These are phyloP conservation scores for Tenthredo livida DNA, from an alignment of 2,888 invertebrate genomes.

Conservation along the genomic window DNA sequence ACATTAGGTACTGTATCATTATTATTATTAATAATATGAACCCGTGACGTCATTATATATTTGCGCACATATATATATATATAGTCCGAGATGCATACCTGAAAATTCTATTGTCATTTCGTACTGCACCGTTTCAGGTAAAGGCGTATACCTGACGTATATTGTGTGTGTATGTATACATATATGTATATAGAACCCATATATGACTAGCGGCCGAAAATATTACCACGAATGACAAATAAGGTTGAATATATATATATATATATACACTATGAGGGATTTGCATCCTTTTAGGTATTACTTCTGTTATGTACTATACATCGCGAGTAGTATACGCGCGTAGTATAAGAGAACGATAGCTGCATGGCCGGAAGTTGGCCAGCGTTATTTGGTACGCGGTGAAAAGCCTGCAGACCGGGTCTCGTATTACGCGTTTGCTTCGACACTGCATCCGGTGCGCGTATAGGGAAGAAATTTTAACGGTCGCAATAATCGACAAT, in stretches of 20 bases:
- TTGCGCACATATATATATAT: no score
- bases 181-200: constrained; percentile 10
- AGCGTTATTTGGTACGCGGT: constrained; percentile 41
- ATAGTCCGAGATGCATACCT: no score
- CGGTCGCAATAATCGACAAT: constrained; percentile 37
- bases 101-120: background rate
- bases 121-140: background rate
- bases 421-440: constrained; percentile 54
- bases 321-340: no score
- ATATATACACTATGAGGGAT: background rate
- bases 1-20: background rate
- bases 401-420: constrained; percentile 42
- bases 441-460: constrained; percentile 57
- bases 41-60: background rate
- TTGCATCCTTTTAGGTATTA: constrained; percentile 40
- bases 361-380: constrained; percentile 34
- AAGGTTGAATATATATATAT: no score
- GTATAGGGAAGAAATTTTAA: constrained; percentile 44
- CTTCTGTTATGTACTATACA: background rate
- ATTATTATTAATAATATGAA: background rate
- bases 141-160: background rate
- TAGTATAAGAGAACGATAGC: background rate
- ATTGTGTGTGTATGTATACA: background rate
- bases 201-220: constrained; percentile 10
- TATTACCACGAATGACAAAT: background rate